phyloP scores from a whole-genome alignment of 2,113 vertebrate species.

The Ardeotis arabs region DNA sequence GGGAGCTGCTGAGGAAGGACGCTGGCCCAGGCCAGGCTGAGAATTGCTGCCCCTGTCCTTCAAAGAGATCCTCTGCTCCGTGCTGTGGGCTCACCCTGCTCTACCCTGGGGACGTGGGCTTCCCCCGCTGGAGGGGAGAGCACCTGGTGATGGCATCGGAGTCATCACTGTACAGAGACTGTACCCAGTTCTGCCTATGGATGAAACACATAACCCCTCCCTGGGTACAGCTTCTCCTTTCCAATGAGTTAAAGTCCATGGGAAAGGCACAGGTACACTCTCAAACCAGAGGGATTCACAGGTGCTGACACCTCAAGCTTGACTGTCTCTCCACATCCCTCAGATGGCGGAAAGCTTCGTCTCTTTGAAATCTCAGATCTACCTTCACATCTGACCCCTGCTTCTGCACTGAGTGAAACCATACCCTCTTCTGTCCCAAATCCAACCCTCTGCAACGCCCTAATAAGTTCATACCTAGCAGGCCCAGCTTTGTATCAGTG shows the following conservation, averaged over 20 bases:
- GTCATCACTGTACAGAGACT: too few relatives aligned
- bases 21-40: neutral
- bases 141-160: too few relatives aligned
- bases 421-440: neutral
- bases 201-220: neutral
- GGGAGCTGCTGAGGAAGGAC: neutral
- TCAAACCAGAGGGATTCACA: neutral
- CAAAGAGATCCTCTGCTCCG: neutral
- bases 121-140: rapidly evolving
- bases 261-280: neutral
- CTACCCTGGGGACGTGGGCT: neutral
- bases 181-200: neutral
- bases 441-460: neutral
- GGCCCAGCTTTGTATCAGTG: neutral
- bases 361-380: neutral
- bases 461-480: neutral
- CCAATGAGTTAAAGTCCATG: neutral
- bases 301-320: neutral
- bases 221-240: neutral
- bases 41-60: neutral
- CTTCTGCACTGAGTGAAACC: neutral
- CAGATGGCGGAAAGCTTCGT: neutral
- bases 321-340: neutral
- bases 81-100: neutral
- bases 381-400: neutral